Evolutionary conservation across 2,113 vertebrate genomes (phyloP), one percentile per base, ranked within the genome.

Genomic region (Nicator chloris): DNA sequence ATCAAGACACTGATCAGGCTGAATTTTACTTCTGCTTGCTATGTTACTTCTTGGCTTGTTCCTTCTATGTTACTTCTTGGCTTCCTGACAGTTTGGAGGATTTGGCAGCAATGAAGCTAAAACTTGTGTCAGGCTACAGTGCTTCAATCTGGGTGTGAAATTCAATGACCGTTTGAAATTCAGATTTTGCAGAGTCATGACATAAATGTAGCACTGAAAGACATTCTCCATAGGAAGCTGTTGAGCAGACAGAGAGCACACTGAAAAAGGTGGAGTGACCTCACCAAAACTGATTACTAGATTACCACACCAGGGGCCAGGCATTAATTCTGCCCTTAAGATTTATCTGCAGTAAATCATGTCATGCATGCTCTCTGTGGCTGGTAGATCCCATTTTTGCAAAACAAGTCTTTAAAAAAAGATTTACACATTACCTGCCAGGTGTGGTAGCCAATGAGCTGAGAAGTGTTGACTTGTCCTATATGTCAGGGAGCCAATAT

Each of bases 371-470:
- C 11, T 75, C 20, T 69, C 22, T 75, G n/a, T 42, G 15, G 4
- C 33, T 78, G 13, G 39, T 86, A 59, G 20, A 53, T 64, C 11
- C 21, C 12, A 26, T 64, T 47, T 90, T 63, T 72, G 11, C 10
- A 72, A 72, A 80, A 37, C 17, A 91, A 70, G 7, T 68, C 64
- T 82, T 79, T 44, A 33, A 24, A 56, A 66, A 63, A 30, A n/a
- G n/a, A n/a, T n/a, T 22, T 54, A 47, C 31, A 50, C 7, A 14
- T 40, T 49, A 49, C 7, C 21, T 78, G 23, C 4, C n/a, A 59
- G 15, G 14, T 45, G 20, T 61, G 28, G 31, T 9, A 77, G 40
- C 23, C 18, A 60, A 21, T 0, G 0, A 70, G 7, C 7, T 53
- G 31, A 81, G 65, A 82, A 17, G 8, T 30, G 10, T 44, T 76